Evolutionary conservation across 2,113 vertebrate genomes (phyloP).

Genomic region (Alethe diademata): DNA sequence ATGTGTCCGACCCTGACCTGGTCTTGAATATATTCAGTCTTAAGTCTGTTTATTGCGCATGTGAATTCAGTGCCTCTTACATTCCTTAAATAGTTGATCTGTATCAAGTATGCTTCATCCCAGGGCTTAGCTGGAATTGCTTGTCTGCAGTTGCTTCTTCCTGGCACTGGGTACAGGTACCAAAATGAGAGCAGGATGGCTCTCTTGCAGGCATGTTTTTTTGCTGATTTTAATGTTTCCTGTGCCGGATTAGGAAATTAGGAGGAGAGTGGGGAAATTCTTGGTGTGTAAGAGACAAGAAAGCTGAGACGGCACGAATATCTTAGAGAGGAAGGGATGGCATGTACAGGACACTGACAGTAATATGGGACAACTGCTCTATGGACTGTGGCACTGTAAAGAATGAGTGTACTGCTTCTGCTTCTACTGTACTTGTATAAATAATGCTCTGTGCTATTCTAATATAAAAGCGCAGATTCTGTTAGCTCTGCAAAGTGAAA

Average conservation of each 20-base stretch:
- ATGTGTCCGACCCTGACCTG: background rate
- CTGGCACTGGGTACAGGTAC: background rate
- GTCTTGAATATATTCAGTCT: background rate
- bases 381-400: background rate
- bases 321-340: background rate
- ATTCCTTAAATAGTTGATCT: slow-evolving; percentile 68
- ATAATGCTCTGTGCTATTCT: background rate
- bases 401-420: background rate
- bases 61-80: slow-evolving; percentile 38
- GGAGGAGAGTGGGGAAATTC: background rate
- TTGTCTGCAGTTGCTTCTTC: background rate
- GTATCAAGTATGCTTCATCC: slow-evolving; percentile 49
- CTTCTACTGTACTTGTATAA: background rate
- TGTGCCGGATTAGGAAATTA: background rate
- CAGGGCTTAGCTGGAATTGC: slow-evolving; percentile 28
- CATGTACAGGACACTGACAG: background rate
- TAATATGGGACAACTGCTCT: background rate
- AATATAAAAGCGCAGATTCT: background rate
- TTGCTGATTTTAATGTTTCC: background rate
- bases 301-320: background rate
- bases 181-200: background rate
- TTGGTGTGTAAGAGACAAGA: background rate
- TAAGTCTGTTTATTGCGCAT: background rate
- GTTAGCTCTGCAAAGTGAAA: background rate
- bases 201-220: background rate